phyloP scores from a whole-genome alignment of 1,140 invertebrate species.

The Drosophila arawakana region DNA sequence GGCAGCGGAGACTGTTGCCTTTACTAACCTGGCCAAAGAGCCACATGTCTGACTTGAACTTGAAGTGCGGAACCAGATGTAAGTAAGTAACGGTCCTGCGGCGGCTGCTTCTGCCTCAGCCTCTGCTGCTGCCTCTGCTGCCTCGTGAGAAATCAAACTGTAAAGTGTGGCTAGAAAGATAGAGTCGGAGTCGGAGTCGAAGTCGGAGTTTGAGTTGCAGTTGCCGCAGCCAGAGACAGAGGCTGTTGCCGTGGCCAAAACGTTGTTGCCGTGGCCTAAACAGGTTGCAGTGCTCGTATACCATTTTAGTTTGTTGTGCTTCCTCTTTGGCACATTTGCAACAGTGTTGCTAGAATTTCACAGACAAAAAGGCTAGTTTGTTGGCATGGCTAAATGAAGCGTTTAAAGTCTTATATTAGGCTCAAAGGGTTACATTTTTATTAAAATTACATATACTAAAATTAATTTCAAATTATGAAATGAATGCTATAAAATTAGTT shows the following conservation, averaged over 20 bases:
- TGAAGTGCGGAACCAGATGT: conserved; percentile 81
- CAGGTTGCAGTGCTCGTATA: conserved; percentile 81
- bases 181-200: too few relatives aligned
- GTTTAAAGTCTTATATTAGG: too few relatives aligned
- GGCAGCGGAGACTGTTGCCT: background rate
- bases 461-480: too few relatives aligned
- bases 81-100: conserved; percentile 80
- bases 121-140: conserved; percentile 37
- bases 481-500: too few relatives aligned
- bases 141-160: conserved; percentile 82
- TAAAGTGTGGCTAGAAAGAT: conserved; percentile 68
- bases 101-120: conserved; percentile 31
- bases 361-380: too few relatives aligned
- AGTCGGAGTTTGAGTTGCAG: background rate
- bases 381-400: too few relatives aligned
- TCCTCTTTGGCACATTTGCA: conserved; percentile 52
- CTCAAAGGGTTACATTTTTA: too few relatives aligned
- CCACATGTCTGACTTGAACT: conserved; percentile 70
- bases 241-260: conserved; percentile 24
- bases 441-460: too few relatives aligned
- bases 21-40: conserved; percentile 29
- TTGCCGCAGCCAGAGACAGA: conserved; percentile 9
- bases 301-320: conserved; percentile 74
- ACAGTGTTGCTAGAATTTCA: too few relatives aligned
- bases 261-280: conserved; percentile 58